Conservation (phyloP, 2,888 invertebrate species). For the Hypselothyrea guttata region DNA sequence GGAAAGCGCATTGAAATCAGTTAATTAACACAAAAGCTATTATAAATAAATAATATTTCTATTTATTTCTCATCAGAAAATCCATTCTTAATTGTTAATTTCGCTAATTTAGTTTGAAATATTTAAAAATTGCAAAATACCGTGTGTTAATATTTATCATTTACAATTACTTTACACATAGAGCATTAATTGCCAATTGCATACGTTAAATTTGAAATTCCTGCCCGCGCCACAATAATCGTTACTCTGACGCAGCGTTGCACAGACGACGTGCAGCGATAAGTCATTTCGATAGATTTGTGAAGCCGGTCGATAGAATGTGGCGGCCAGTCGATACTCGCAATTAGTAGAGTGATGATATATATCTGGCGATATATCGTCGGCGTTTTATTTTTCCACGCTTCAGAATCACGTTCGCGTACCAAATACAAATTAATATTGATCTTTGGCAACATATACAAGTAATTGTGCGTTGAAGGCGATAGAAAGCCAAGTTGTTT, state of each 20-base stretch:
- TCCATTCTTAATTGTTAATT: no score
- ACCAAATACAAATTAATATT: slow-evolving; percentile 37
- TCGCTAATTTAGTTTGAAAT: no score
- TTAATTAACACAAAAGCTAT: no score
- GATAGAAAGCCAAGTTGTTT: slow-evolving; percentile 3
- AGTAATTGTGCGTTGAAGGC: slow-evolving; percentile 24
- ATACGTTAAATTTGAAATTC: no score
- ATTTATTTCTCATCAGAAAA: no score
- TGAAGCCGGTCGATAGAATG: slow-evolving; percentile 10
- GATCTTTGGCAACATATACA: slow-evolving; percentile 15
- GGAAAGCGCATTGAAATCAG: no score
- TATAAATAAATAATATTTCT: no score
- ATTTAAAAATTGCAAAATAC: no score
- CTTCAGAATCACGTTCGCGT: slow-evolving; percentile 43
- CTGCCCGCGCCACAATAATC: no score
- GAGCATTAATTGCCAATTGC: background rate
- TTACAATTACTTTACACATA: no score
- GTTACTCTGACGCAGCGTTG: slow-evolving; percentile 21
- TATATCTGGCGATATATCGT: slow-evolving; percentile 55
- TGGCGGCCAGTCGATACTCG: slow-evolving; percentile 33
- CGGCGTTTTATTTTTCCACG: slow-evolving; percentile 58
- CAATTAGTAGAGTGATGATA: slow-evolving; percentile 48
- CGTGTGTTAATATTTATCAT: no score
- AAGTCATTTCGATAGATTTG: slow-evolving; percentile 19
- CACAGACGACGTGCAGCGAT: slow-evolving; percentile 16